phyloP scores from a whole-genome alignment of 2,113 vertebrate genomes.

The Trochalopteron elliotii region DNA sequence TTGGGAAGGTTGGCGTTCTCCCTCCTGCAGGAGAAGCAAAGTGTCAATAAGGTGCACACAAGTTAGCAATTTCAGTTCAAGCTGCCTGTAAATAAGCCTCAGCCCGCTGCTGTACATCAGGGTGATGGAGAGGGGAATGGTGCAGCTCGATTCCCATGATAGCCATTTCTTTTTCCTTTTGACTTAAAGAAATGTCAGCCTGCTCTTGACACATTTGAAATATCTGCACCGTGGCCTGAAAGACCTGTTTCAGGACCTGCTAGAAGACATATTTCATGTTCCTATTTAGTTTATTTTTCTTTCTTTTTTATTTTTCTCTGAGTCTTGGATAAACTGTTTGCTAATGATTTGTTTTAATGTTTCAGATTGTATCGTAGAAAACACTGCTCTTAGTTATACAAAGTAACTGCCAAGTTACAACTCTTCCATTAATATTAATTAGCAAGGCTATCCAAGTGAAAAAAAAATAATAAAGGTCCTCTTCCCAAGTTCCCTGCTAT shows the following conservation, averaged over 20 bases:
- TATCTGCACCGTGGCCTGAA: neutral
- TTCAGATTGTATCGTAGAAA: neutral
- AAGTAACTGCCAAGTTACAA: neutral
- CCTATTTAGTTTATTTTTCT: neutral
- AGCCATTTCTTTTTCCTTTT: constrained; percentile 7
- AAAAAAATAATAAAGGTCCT: neutral
- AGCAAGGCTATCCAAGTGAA: neutral
- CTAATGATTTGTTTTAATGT: neutral
- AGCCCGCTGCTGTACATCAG: neutral
- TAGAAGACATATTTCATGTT: neutral
- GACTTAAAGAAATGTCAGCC: neutral
- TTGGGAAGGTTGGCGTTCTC: neutral
- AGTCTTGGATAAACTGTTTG: neutral
- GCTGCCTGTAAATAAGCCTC: constrained; percentile 4
- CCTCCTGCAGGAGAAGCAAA: neutral
- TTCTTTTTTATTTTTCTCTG: neutral
- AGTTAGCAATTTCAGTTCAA: neutral
- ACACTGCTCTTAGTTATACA: neutral
- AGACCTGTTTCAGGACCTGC: neutral
- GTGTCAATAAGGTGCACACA: neutral
- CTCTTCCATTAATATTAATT: neutral
- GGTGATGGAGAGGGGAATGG: neutral
- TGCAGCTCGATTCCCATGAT: neutral
- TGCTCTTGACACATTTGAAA: neutral
- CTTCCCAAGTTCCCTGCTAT: neutral